Evolutionary conservation across 2,797 vertebrate genomes (phyloP).

Genomic region (Staurois parvus): DNA sequence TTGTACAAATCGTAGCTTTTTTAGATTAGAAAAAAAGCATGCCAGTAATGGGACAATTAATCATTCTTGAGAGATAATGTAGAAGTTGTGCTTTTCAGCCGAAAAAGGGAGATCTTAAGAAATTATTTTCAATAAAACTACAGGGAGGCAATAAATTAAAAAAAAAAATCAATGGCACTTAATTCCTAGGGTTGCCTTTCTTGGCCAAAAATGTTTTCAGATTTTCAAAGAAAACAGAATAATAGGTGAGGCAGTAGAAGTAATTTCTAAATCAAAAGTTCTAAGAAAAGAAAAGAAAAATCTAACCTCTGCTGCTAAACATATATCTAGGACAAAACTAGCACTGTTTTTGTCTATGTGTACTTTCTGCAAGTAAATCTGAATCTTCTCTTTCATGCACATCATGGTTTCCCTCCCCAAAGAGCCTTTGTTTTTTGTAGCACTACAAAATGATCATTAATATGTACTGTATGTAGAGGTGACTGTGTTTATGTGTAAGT

Average conservation of each 20-base stretch:
- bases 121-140: constrained; percentile 58
- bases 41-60: constrained; percentile 54
- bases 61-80: constrained; percentile 49
- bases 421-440: background rate
- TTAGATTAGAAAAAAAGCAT: constrained; percentile 29
- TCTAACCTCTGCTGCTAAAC: background rate
- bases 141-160: constrained; percentile 39
- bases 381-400: background rate
- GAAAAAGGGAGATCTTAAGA: constrained; percentile 26
- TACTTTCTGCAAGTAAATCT: constrained; percentile 13
- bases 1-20: constrained; percentile 25
- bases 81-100: constrained; percentile 29
- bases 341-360: constrained; percentile 8
- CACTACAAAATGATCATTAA: background rate
- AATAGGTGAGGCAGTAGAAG: constrained; percentile 1
- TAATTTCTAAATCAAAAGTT: constrained; percentile 26
- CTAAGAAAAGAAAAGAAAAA: constrained; percentile 25
- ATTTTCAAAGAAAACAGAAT: constrained; percentile 39
- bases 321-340: background rate
- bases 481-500: no score
- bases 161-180: constrained; percentile 57
- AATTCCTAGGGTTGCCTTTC: constrained; percentile 45
- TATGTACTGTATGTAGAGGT: background rate
- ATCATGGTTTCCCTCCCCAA: background rate
- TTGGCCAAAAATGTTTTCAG: constrained; percentile 40